These are phyloP conservation scores for Mycteria americana DNA, from an alignment of 2,797 vertebrate species.

Conservation along the genomic window DNA sequence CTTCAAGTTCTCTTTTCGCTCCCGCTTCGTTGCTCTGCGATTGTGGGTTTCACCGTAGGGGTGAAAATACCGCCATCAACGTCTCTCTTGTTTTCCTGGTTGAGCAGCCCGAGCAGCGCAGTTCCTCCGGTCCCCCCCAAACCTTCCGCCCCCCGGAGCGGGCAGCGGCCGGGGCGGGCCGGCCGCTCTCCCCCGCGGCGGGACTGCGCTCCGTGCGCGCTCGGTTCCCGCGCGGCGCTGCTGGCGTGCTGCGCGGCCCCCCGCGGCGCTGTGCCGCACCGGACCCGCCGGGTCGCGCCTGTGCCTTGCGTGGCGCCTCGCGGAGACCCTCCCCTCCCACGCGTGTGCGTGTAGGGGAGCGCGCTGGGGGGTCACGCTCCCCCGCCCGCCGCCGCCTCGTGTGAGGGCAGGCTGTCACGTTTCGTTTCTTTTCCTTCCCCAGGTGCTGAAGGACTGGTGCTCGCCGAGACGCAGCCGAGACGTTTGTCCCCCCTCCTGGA, in stretches of 20 bases:
- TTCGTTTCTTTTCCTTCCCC: constrained; percentile 19
- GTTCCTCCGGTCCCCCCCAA: not conserved
- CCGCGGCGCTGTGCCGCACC: not conserved
- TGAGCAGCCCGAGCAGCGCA: not conserved
- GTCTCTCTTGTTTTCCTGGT: not conserved
- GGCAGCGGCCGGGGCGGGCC: not conserved
- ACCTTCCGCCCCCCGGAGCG: not conserved
- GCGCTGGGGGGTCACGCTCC: not conserved
- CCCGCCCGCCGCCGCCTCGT: not conserved
- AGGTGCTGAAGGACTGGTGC: constrained; percentile 61
- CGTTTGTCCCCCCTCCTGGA: not conserved
- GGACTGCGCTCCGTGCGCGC: not conserved
- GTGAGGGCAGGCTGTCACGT: not conserved
- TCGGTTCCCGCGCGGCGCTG: not conserved
- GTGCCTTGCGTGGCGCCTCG: not conserved
- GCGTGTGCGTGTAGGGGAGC: not conserved
- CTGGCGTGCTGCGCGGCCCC: not conserved
- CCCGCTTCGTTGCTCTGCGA: not conserved
- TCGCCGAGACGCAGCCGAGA: not conserved
- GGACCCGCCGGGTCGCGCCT: not conserved
- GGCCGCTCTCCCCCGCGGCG: not conserved
- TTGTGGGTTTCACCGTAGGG: not conserved
- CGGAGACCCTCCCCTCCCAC: not conserved
- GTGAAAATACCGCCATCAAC: not conserved
- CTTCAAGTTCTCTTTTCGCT: not conserved